Evolutionary conservation across 2,888 invertebrate species (phyloP).

Genomic region (Oeneis ivallda): DNA sequence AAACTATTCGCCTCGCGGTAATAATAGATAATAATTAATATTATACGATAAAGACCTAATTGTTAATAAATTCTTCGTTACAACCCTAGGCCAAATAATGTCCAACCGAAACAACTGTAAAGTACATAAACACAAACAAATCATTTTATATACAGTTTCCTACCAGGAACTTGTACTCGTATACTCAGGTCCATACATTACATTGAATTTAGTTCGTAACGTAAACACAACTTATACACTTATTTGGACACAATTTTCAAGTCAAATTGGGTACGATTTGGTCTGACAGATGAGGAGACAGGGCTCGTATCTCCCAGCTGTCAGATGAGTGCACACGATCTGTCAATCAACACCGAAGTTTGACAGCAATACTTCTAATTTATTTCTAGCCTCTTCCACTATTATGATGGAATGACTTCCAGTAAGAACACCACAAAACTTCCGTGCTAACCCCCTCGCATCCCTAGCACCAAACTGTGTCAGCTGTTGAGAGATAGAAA

Average conservation of each 20-base stretch:
- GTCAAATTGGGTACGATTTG: constrained; percentile 6
- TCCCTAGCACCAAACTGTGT: neutral
- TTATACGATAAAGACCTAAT: constrained; percentile 48
- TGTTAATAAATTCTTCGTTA: constrained; percentile 77
- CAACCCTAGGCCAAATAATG: constrained; percentile 64
- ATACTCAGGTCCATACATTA: constrained; percentile 38
- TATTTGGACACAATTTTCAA: constrained; percentile 1
- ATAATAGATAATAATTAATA: constrained; percentile 39
- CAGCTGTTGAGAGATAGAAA: no score
- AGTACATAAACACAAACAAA: neutral
- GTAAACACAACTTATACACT: constrained; percentile 32
- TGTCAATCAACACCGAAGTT: neutral
- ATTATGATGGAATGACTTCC: neutral
- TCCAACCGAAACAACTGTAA: constrained; percentile 41
- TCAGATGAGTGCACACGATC: constrained; percentile 33
- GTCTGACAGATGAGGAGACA: constrained; percentile 51
- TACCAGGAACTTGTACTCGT: constrained; percentile 42
- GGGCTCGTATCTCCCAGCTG: constrained; percentile 60
- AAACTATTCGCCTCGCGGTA: constrained; percentile 68
- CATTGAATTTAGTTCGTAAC: constrained; percentile 39
- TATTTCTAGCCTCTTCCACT: no score
- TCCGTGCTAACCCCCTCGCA: no score
- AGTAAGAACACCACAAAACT: no score
- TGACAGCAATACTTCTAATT: neutral
- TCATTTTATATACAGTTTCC: constrained; percentile 24